Evolutionary conservation across 2,113 vertebrate species (phyloP).

Genomic region (Empidonax alnorum): DNA sequence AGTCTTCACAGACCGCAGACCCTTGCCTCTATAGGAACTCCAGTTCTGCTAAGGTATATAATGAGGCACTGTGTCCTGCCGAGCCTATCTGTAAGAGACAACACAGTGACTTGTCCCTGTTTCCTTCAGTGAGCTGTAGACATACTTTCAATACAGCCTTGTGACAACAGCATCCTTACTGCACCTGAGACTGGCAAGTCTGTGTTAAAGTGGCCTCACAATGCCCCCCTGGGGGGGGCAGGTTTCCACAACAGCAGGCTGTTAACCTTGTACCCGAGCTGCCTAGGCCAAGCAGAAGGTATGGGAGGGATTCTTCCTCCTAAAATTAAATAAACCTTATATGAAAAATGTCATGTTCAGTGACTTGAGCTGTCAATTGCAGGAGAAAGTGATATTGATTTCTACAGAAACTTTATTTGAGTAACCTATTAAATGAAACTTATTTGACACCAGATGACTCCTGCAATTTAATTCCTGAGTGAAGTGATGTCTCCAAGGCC

Average conservation of each 20-base stretch:
- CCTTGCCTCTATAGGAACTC: not conserved
- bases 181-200: not conserved
- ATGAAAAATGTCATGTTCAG: constrained; percentile 58
- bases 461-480: constrained; percentile 54
- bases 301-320: not conserved
- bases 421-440: constrained; percentile 65
- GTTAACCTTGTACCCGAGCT: not conserved
- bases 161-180: not conserved
- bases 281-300: not conserved
- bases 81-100: not conserved
- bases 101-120: not conserved
- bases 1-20: not conserved
- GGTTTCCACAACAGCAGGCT: not conserved
- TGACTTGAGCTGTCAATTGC: constrained; percentile 60
- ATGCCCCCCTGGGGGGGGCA: not conserved
- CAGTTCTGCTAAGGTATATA: not conserved
- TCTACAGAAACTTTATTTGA: constrained; percentile 67
- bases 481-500: constrained; percentile 55
- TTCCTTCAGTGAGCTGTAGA: not conserved
- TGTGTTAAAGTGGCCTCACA: not conserved
- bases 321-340: constrained; percentile 49
- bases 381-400: constrained; percentile 69
- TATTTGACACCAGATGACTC: constrained; percentile 58
- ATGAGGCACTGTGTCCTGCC: not conserved
- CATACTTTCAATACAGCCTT: not conserved